A percentile compares a stretch with the other conserved stretches of the same genome.
Evolutionary conservation across 2,113 vertebrate species (phyloP).

Genomic region (Notiomystis cincta): DNA sequence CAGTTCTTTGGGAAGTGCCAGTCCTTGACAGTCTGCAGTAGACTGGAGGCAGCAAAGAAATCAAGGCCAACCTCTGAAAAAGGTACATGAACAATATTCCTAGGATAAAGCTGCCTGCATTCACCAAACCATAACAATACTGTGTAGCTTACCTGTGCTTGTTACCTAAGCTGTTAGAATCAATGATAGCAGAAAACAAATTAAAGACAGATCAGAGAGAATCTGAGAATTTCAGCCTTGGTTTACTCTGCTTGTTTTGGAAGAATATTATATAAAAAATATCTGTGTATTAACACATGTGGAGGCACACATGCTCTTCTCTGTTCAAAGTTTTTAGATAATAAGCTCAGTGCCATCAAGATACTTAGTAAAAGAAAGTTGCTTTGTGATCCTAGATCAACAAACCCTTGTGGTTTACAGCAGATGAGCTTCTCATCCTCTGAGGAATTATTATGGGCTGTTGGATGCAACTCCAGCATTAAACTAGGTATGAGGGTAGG

Average conservation of each 20-base stretch:
- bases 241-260: not conserved
- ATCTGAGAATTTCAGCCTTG: not conserved
- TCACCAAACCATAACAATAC: not conserved
- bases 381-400: not conserved
- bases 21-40: not conserved
- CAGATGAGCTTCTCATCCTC: not conserved
- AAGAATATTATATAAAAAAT: not conserved
- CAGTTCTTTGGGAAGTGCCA: not conserved
- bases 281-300: not conserved
- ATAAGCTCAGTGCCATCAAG: not conserved
- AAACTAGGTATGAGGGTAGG: not conserved
- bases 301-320: not conserved
- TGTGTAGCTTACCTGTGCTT: not conserved
- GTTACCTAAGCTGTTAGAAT: not conserved
- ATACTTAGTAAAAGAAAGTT: not conserved
- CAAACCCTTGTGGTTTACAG: not conserved
- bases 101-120: not conserved
- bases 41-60: not conserved
- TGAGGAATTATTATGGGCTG: not conserved
- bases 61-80: not conserved
- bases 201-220: not conserved
- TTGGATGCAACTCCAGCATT: not conserved
- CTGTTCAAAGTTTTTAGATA: not conserved
- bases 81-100: not conserved
- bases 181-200: not conserved